Conservation (phyloP, 1,140 invertebrate species). For the Amphibalanus amphitrite region DNA sequence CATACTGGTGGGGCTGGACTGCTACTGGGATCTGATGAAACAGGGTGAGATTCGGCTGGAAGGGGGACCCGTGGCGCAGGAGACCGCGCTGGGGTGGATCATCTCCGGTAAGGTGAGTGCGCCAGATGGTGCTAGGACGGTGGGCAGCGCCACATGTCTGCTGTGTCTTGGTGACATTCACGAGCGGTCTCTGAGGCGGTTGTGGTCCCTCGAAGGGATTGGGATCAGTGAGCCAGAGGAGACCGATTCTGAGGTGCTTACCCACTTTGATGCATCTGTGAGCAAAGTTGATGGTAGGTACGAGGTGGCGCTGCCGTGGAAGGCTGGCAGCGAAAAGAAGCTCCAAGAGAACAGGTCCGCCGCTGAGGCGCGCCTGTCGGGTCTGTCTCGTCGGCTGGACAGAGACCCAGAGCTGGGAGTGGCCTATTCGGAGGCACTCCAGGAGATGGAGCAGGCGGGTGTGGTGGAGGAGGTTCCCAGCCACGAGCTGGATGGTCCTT, state of each 20-base stretch:
- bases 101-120: not conserved
- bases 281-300: not conserved
- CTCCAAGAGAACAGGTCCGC: too few relatives aligned
- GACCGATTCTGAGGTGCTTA: too few relatives aligned
- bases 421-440: too few relatives aligned
- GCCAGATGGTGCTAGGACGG: too few relatives aligned
- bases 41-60: not conserved
- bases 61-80: not conserved
- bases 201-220: not conserved
- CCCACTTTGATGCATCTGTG: not conserved
- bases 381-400: too few relatives aligned
- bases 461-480: too few relatives aligned
- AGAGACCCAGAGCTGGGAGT: too few relatives aligned
- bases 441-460: too few relatives aligned
- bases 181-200: not conserved
- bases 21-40: not conserved
- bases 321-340: not conserved
- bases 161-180: not conserved
- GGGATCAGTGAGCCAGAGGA: not conserved
- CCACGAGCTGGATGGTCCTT: too few relatives aligned
- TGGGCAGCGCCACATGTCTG: not conserved
- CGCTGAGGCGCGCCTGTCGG: too few relatives aligned
- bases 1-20: not conserved
- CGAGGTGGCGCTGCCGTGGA: not conserved
- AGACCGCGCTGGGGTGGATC: not conserved